A percentile compares a stretch with the other conserved stretches of the same genome.
Evolutionary conservation across 1,140 invertebrate species (phyloP).

Genomic region (Aphaenogaster rudis): DNA sequence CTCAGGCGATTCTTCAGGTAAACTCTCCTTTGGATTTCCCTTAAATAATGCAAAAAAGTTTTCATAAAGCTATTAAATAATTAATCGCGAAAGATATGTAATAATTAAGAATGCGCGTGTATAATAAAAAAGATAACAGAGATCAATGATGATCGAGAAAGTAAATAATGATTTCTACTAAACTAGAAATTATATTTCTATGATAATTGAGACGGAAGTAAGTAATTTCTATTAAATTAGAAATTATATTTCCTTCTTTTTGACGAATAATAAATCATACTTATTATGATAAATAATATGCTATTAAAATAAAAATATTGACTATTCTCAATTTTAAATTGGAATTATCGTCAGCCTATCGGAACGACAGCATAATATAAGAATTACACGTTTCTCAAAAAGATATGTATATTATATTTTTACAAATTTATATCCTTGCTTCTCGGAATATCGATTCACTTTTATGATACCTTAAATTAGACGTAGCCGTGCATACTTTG

Average conservation of each 20-base stretch:
- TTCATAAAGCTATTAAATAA: not conserved
- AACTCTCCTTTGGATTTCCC: not conserved
- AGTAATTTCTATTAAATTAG: not conserved
- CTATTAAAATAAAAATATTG: not conserved
- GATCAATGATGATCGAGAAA: not conserved
- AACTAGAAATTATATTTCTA: not conserved
- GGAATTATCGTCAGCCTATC: not conserved
- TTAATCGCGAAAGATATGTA: not conserved
- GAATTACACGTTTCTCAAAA: not conserved
- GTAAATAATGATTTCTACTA: too few species aligned
- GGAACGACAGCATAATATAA: not conserved
- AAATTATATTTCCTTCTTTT: not conserved
- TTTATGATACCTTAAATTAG: slow-evolving; percentile 1
- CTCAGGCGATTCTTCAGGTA: slow-evolving; percentile 75
- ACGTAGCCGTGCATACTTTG: not conserved
- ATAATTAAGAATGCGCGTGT: not conserved
- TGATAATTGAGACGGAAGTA: not conserved
- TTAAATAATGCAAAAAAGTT: not conserved
- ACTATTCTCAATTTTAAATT: slow-evolving; percentile 3
- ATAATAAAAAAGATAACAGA: not conserved
- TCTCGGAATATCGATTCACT: not conserved
- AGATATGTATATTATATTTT: not conserved
- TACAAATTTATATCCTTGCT: not conserved
- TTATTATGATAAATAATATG: slow-evolving; percentile 9
- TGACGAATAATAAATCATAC: not conserved